Evolutionary conservation across 2,113 vertebrate species (phyloP).

Genomic region (Bambusicola thoracicus): DNA sequence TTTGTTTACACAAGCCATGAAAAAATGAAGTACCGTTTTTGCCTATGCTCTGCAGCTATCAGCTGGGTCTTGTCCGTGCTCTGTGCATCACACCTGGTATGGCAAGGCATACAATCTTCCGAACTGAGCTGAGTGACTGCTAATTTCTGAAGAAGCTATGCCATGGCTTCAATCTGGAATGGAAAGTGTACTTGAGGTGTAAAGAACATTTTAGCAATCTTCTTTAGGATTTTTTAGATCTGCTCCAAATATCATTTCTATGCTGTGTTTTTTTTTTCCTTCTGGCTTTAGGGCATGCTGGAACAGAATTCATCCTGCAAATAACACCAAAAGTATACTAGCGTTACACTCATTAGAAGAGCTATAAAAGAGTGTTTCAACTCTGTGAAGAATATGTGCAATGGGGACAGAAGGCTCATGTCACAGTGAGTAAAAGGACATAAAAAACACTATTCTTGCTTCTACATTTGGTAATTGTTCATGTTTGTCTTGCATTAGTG

Average conservation of each 20-base stretch:
- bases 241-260: not conserved
- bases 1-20: not conserved
- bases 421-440: not conserved
- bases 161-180: not conserved
- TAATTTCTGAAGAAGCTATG: not conserved
- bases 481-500: not conserved
- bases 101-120: not conserved
- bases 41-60: not conserved
- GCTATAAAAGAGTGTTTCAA: not conserved
- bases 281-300: not conserved
- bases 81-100: not conserved
- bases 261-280: not conserved
- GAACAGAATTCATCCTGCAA: not conserved
- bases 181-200: not conserved
- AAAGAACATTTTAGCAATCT: not conserved
- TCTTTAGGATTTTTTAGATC: not conserved
- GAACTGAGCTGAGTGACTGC: not conserved
- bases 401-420: not conserved
- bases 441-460: not conserved
- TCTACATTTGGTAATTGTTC: not conserved
- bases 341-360: not conserved
- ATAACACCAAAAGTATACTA: not conserved
- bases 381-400: not conserved
- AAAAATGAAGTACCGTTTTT: not conserved
- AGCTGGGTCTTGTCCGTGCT: not conserved